Conservation (phyloP, 2,888 invertebrate genomes). For the Zaprionus lineosus region DNA sequence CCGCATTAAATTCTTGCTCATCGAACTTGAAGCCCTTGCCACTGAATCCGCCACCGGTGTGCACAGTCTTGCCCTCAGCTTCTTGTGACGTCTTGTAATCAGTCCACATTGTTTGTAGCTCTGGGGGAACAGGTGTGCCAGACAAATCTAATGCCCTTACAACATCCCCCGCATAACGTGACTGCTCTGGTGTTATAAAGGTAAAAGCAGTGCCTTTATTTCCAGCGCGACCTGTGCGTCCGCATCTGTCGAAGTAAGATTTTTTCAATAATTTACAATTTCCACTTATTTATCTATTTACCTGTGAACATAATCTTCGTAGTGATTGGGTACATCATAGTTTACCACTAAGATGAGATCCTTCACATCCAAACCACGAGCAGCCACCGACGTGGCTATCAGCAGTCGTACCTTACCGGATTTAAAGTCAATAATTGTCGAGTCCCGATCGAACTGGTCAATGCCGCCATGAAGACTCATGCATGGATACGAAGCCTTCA, state of each 20-base stretch:
- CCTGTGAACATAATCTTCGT: constrained; percentile 99
- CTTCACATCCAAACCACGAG: constrained; percentile 98
- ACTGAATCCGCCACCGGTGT: constrained; percentile 95
- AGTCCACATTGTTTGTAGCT: constrained; percentile 92
- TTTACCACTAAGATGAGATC: constrained; percentile 98
- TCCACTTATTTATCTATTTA: constrained; percentile 62
- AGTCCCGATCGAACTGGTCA: constrained; percentile 99
- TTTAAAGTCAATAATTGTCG: constrained; percentile 98
- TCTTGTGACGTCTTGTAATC: constrained; percentile 94
- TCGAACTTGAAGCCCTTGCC: constrained; percentile 99
- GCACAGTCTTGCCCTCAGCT: constrained; percentile 95
- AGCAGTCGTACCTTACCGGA: constrained; percentile 94
- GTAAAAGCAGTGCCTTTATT: constrained; percentile 99
- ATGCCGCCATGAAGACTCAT: constrained; percentile 99
- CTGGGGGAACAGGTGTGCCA: constrained; percentile 89
- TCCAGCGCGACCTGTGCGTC: constrained; percentile 94
- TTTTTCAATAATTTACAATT: background rate
- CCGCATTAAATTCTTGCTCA: constrained; percentile 97
- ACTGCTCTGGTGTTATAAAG: constrained; percentile 97
- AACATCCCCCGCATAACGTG: constrained; percentile 95
- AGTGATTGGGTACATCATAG: constrained; percentile 99
- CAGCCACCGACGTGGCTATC: constrained; percentile 99
- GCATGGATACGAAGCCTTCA: constrained; percentile 98
- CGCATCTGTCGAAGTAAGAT: constrained; percentile 88
- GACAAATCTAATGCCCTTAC: constrained; percentile 95